phyloP scores from a whole-genome alignment of 2,888 invertebrate genomes.

The Lasioglossum vierecki region DNA sequence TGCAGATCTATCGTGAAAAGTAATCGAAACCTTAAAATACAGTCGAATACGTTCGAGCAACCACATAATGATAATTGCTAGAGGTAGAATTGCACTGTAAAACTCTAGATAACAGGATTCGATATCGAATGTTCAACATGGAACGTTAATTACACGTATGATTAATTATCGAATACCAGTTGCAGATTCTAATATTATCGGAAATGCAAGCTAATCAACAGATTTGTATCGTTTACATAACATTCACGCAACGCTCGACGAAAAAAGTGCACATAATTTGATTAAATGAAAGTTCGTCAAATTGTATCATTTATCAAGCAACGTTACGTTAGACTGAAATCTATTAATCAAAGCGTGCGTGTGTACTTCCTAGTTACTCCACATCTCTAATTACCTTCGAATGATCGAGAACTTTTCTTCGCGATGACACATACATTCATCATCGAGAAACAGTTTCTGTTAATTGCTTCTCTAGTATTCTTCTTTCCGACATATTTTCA shows the following conservation, averaged over 20 bases:
- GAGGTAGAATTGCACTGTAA: not conserved
- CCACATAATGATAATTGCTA: not conserved
- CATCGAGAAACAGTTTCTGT: not conserved
- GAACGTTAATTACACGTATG: not conserved
- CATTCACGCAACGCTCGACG: not conserved
- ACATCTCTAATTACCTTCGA: not conserved
- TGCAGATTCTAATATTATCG: not conserved
- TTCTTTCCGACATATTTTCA: not conserved
- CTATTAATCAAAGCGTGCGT: conserved; percentile 42
- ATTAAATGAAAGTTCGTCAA: conserved; percentile 38
- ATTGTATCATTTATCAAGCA: conserved; percentile 47
- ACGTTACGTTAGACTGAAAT: not conserved
- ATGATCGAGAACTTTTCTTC: not conserved
- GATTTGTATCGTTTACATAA: not conserved
- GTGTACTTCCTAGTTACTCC: conserved; percentile 35
- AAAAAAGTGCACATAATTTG: conserved; percentile 26
- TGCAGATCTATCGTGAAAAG: not conserved
- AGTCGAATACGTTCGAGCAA: not conserved
- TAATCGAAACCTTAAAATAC: not conserved
- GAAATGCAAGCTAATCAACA: not conserved
- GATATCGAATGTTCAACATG: not conserved
- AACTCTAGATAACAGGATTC: not conserved
- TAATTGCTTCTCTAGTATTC: not conserved
- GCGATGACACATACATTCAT: not conserved
- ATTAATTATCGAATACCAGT: not conserved